A percentile compares a stretch with the other conserved stretches of the same genome.
These are phyloP conservation scores for Osmerus eperlanus DNA, from an alignment of 2,113 vertebrate genomes.

Conservation along the genomic window DNA sequence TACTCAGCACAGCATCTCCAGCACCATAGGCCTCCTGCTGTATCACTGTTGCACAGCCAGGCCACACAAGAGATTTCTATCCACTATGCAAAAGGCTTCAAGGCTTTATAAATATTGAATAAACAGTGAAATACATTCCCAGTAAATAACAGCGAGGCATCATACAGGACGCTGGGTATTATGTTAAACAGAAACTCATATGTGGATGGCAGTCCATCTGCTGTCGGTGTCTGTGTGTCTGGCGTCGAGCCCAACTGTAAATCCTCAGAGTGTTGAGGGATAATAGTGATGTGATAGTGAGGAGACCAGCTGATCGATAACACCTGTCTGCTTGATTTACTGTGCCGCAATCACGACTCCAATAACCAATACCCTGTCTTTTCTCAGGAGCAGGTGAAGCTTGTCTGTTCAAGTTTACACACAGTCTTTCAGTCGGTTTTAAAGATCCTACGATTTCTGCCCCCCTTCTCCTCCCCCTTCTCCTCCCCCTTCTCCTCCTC, in stretches of 20 bases:
- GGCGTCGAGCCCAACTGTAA: background rate
- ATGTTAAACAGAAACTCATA: background rate
- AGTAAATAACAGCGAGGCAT: background rate
- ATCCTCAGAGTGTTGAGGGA: background rate
- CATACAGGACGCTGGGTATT: background rate
- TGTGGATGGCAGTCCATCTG: background rate
- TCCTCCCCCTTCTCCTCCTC: background rate
- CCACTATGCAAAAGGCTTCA: background rate
- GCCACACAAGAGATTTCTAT: background rate
- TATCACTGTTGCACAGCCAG: constrained; percentile 1
- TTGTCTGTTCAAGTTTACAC: background rate
- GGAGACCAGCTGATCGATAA: background rate
- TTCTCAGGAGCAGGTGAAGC: background rate
- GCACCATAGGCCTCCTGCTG: background rate
- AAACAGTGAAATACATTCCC: background rate
- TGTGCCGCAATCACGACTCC: background rate
- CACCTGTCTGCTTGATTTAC: background rate
- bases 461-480: too few relatives aligned
- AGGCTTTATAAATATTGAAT: constrained; percentile 11
- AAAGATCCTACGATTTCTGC: too few relatives aligned
- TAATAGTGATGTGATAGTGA: background rate
- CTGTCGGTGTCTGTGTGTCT: background rate
- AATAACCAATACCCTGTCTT: background rate
- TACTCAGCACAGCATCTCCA: constrained; percentile 5
- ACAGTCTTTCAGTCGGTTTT: background rate